Evolutionary conservation across 2,797 vertebrate genomes (phyloP).

Genomic region (Lithobates pipiens): DNA sequence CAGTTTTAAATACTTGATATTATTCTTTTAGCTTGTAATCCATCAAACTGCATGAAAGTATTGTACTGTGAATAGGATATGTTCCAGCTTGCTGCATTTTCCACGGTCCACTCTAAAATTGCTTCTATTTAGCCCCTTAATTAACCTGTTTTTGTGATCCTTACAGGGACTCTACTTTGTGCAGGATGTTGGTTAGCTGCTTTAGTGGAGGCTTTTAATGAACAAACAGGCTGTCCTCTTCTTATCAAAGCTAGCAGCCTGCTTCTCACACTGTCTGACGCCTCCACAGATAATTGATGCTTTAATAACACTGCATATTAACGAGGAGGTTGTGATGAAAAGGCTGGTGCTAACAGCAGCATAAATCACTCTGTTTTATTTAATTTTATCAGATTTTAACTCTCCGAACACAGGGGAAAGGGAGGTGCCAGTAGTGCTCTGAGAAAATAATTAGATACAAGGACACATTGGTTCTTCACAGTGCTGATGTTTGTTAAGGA

Average conservation of each 20-base stretch:
- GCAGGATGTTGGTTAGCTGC: slow-evolving; percentile 5
- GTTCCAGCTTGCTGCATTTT: slow-evolving; percentile 17
- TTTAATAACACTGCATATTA: slow-evolving; percentile 47
- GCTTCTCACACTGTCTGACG: slow-evolving; percentile 46
- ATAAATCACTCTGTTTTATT: slow-evolving; percentile 56
- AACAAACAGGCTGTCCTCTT: slow-evolving; percentile 58
- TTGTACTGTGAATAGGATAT: not conserved
- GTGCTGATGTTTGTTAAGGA: slow-evolving; percentile 11
- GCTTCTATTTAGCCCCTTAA: slow-evolving; percentile 6
- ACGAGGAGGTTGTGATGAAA: slow-evolving; percentile 48
- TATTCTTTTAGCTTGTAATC: not conserved
- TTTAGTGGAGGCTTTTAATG: slow-evolving; percentile 54
- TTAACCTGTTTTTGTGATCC: slow-evolving; percentile 51
- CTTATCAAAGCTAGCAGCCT: slow-evolving; percentile 67
- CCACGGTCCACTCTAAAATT: slow-evolving; percentile 38
- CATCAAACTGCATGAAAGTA: not conserved
- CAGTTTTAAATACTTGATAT: not conserved
- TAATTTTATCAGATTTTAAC: slow-evolving; percentile 51
- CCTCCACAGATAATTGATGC: slow-evolving; percentile 67
- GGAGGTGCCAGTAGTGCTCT: slow-evolving; percentile 16
- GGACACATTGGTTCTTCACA: slow-evolving; percentile 10
- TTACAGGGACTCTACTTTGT: slow-evolving; percentile 8
- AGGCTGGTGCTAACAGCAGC: slow-evolving; percentile 46
- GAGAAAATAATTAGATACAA: slow-evolving; percentile 49
- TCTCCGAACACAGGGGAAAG: slow-evolving; percentile 11